Conservation (phyloP, 2,888 invertebrate genomes). For the Pegoplata infirma region DNA sequence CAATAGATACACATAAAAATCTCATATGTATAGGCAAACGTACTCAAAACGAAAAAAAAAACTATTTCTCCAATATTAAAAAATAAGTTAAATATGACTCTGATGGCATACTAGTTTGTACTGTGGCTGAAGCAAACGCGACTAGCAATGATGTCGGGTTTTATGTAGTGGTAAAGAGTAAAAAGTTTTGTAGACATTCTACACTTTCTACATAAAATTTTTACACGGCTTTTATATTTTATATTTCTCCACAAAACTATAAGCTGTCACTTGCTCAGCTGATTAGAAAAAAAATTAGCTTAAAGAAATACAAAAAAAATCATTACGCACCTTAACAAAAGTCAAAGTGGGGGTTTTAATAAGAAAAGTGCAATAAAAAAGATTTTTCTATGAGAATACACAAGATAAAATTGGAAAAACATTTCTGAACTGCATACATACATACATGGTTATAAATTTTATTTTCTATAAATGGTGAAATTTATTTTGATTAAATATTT, state of each 20-base stretch:
- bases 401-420: neutral
- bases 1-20: too few relatives aligned
- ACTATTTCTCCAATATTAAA: too few relatives aligned
- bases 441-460: too few relatives aligned
- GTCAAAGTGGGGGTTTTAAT: conserved; percentile 34
- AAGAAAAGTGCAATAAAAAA: conserved; percentile 1
- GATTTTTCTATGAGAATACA: neutral
- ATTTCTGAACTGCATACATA: too few relatives aligned
- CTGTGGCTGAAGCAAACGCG: too few relatives aligned
- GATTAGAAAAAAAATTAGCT: conserved; percentile 13
- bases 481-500: neutral
- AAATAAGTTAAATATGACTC: too few relatives aligned
- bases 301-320: conserved; percentile 34
- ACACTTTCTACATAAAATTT: too few relatives aligned
- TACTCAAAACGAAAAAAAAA: too few relatives aligned
- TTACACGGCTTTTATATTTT: too few relatives aligned
- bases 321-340: conserved; percentile 55
- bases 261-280: conserved; percentile 42
- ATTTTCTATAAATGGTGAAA: conserved; percentile 6
- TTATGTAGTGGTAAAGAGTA: conserved; percentile 8
- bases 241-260: neutral
- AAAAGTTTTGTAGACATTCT: conserved; percentile 18
- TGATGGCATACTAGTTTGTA: too few relatives aligned
- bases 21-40: too few relatives aligned
- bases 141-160: neutral